phyloP scores from a whole-genome alignment of 2,113 vertebrate genomes.

The Rafetus swinhoei region DNA sequence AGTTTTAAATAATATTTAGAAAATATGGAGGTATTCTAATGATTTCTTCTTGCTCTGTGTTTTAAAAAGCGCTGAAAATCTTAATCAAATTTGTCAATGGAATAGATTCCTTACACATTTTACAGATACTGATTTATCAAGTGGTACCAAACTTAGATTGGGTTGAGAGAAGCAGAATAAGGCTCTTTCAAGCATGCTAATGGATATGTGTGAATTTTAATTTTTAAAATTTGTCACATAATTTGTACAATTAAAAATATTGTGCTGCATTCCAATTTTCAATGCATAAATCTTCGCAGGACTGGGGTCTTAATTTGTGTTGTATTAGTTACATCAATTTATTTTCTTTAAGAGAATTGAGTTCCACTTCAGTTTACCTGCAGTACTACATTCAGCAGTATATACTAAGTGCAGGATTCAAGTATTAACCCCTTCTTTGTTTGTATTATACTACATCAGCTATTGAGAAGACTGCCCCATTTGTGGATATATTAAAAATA shows the following conservation, averaged over 20 bases:
- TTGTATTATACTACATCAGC: not conserved
- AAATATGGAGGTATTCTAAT: not conserved
- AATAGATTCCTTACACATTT: not conserved
- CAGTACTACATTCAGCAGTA: not conserved
- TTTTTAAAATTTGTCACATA: not conserved
- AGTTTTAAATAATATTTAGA: not conserved
- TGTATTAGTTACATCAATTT: not conserved
- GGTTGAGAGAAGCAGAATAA: slow-evolving; percentile 49
- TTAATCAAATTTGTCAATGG: not conserved
- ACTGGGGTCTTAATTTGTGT: not conserved
- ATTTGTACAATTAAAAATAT: not conserved
- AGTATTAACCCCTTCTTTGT: not conserved
- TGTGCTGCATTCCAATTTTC: not conserved
- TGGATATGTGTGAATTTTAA: slow-evolving; percentile 75
- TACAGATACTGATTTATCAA: slow-evolving; percentile 45
- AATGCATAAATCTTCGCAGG: not conserved
- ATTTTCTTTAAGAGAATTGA: not conserved
- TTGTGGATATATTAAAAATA: not conserved
- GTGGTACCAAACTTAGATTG: slow-evolving; percentile 17
- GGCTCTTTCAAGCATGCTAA: slow-evolving; percentile 68
- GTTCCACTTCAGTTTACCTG: not conserved
- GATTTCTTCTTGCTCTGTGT: not conserved
- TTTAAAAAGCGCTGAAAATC: not conserved
- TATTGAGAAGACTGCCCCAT: not conserved
- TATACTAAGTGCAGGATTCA: not conserved